Conservation (phyloP, 2,888 invertebrate species). For the Parasteatoda lunata region DNA sequence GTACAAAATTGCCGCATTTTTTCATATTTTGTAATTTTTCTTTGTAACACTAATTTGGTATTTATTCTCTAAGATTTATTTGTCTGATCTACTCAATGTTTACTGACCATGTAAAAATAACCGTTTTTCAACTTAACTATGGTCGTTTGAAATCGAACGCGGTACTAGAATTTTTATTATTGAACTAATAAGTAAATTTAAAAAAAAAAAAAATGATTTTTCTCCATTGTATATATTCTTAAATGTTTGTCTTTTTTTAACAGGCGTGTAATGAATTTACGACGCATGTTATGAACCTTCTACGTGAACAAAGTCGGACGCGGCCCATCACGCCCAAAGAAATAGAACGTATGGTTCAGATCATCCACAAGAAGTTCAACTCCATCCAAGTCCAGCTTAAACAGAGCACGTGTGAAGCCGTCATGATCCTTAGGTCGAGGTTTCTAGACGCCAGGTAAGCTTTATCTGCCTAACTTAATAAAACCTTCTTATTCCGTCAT, state of each 20-base stretch:
- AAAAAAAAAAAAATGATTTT: background rate
- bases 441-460: slow-evolving; percentile 82
- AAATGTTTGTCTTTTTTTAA: slow-evolving; percentile 45
- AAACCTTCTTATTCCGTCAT: too few relatives aligned
- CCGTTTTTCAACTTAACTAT: too few relatives aligned
- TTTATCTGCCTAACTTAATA: background rate
- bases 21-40: too few relatives aligned
- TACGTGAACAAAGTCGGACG: slow-evolving; percentile 96
- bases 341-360: slow-evolving; percentile 99
- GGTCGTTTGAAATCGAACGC: too few relatives aligned
- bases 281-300: slow-evolving; percentile 99
- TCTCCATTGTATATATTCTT: background rate
- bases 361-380: slow-evolving; percentile 98
- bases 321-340: slow-evolving; percentile 98
- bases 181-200: background rate
- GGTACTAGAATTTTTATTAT: background rate
- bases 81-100: too few relatives aligned
- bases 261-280: slow-evolving; percentile 99
- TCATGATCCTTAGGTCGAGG: slow-evolving; percentile 96
- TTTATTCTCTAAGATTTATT: too few relatives aligned
- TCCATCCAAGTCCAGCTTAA: slow-evolving; percentile 95
- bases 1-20: too few relatives aligned
- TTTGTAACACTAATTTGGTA: too few relatives aligned
- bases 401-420: slow-evolving; percentile 99
- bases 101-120: too few relatives aligned